These are phyloP conservation scores for Macroramphosus scolopax DNA, from an alignment of 2,797 vertebrate genomes.

Conservation along the genomic window DNA sequence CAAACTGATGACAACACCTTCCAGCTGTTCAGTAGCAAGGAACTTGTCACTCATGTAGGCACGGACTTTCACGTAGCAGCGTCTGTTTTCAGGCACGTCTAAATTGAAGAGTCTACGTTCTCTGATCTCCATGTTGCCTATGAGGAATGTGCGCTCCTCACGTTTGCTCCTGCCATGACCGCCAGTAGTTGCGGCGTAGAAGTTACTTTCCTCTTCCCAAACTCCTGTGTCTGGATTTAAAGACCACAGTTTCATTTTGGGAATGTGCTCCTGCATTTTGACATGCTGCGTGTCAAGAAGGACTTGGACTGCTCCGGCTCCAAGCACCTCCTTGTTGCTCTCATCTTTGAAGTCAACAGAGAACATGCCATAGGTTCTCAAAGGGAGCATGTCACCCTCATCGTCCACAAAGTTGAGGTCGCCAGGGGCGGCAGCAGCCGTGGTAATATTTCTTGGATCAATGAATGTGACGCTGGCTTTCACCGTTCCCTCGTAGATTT, in stretches of 20 bases:
- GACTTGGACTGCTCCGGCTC: constrained; percentile 83
- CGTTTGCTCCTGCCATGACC: constrained; percentile 79
- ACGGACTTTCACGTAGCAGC: constrained; percentile 95
- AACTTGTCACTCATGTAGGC: constrained; percentile 95
- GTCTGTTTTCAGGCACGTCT: constrained; percentile 93
- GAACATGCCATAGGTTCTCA: constrained; percentile 97
- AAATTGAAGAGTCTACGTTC: constrained; percentile 95
- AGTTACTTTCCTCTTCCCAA: constrained; percentile 91
- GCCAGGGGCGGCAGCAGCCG: constrained; percentile 83
- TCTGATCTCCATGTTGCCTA: constrained; percentile 92
- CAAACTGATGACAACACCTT: constrained; percentile 89
- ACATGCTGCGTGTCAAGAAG: constrained; percentile 86
- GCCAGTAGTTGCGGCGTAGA: constrained; percentile 58
- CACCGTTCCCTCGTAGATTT: constrained; percentile 85
- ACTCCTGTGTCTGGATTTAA: constrained; percentile 88
- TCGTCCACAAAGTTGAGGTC: constrained; percentile 88
- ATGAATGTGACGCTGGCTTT: constrained; percentile 94
- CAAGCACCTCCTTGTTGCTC: constrained; percentile 77
- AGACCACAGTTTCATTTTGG: constrained; percentile 93
- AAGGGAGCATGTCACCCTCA: constrained; percentile 86
- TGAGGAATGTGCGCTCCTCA: constrained; percentile 94
- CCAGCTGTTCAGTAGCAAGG: constrained; percentile 86
- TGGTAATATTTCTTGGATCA: constrained; percentile 89
- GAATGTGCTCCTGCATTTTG: constrained; percentile 87
- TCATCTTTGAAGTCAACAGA: constrained; percentile 90